A percentile compares a stretch with the other conserved stretches of the same genome.
Conservation (phyloP, 1,140 invertebrate genomes). For the Aleiodes sp. region DNA sequence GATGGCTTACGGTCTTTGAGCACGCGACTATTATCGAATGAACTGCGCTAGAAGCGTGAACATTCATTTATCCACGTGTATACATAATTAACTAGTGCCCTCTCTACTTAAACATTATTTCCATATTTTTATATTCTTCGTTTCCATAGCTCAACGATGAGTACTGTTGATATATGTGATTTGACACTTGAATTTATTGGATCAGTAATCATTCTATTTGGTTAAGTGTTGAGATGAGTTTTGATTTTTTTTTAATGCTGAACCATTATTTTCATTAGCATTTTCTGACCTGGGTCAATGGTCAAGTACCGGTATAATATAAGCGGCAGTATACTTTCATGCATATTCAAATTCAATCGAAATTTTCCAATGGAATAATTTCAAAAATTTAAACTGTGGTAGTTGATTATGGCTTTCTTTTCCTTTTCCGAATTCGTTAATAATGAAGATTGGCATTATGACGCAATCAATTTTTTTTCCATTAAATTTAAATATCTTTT, state of each 20-base stretch:
- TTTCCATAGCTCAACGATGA: neutral
- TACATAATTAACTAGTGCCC: constrained; percentile 35
- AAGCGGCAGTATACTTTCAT: neutral
- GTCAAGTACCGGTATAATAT: neutral
- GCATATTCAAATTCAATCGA: neutral
- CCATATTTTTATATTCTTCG: neutral
- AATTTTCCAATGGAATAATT: neutral
- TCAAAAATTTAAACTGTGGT: too few relatives aligned
- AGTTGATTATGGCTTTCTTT: too few relatives aligned
- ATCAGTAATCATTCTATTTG: too few relatives aligned
- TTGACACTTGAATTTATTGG: too few relatives aligned
- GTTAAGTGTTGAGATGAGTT: neutral
- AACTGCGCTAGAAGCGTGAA: constrained; percentile 8
- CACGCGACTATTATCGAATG: constrained; percentile 16
- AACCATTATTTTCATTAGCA: constrained; percentile 28
- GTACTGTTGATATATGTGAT: neutral
- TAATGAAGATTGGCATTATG: too few relatives aligned
- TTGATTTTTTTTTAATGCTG: neutral
- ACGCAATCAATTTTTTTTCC: too few relatives aligned
- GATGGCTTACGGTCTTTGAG: neutral
- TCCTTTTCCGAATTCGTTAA: too few relatives aligned
- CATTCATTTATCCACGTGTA: constrained; percentile 29
- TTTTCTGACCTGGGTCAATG: constrained; percentile 37
- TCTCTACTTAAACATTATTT: constrained; percentile 1
- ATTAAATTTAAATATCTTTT: too few relatives aligned